Conservation (phyloP, 1,140 invertebrate genomes). For the Eciton burchellii region DNA sequence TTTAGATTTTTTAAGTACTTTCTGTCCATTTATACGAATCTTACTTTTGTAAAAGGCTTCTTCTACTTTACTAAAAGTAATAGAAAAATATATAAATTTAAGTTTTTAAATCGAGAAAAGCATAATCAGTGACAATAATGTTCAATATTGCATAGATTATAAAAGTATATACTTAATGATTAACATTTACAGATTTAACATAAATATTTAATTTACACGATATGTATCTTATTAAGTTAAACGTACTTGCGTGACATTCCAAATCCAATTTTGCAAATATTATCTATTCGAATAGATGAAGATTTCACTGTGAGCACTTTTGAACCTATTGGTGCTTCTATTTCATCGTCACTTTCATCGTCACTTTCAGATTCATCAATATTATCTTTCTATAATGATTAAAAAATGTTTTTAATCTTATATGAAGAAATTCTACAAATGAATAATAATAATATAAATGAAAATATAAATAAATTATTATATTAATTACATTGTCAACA, state of each 20-base stretch:
- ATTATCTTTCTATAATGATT: slow-evolving; percentile 2
- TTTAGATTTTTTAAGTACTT: slow-evolving; percentile 87
- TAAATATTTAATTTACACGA: neutral
- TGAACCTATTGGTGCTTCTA: neutral
- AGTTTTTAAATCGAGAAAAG: slow-evolving; percentile 56
- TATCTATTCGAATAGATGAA: slow-evolving; percentile 88
- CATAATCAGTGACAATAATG: slow-evolving; percentile 12
- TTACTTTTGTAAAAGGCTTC: slow-evolving; percentile 89
- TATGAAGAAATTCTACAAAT: neutral
- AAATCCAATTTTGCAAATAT: slow-evolving; percentile 88
- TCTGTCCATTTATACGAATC: slow-evolving; percentile 89
- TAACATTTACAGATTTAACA: slow-evolving; percentile 2
- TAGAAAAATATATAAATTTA: slow-evolving; percentile 61
- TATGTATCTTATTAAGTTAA: slow-evolving; percentile 11
- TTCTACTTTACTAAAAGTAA: slow-evolving; percentile 87
- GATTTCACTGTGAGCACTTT: slow-evolving; percentile 88
- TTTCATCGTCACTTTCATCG: neutral
- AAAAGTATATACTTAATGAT: neutral
- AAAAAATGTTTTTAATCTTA: neutral
- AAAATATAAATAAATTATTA: neutral
- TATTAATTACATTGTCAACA: slow-evolving; percentile 28
- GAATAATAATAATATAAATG: neutral
- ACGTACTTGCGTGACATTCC: slow-evolving; percentile 88
- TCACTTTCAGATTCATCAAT: slow-evolving; percentile 46
- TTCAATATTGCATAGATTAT: slow-evolving; percentile 15